Conservation (phyloP, 2,888 invertebrate species). For the Proisotoma minuta region DNA sequence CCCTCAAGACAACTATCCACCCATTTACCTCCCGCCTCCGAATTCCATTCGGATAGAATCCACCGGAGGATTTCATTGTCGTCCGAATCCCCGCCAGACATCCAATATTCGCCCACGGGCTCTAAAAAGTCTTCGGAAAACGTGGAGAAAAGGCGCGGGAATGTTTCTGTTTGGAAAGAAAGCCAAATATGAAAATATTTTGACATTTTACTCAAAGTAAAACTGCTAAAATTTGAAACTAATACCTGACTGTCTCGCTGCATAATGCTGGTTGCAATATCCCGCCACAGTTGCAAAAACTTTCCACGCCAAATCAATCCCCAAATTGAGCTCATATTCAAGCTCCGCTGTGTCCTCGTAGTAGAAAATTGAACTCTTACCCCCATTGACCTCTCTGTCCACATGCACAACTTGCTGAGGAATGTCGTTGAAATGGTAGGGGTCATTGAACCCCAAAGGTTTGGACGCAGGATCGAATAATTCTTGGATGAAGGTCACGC, state of each 20-base stretch:
- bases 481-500: too few relatives aligned
- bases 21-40: slow-evolving; percentile 18
- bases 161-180: too few relatives aligned
- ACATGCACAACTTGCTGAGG: too few relatives aligned
- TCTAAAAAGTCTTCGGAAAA: slow-evolving; percentile 26
- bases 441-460: too few relatives aligned
- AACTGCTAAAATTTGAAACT: too few relatives aligned
- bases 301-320: slow-evolving; percentile 32
- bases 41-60: slow-evolving; percentile 21
- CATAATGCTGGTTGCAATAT: slow-evolving; percentile 28
- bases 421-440: too few relatives aligned
- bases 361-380: too few relatives aligned
- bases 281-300: slow-evolving; percentile 26
- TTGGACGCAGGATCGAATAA: too few relatives aligned
- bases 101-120: slow-evolving; percentile 17
- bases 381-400: too few relatives aligned
- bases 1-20: slow-evolving; percentile 31
- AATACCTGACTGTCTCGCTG: slow-evolving; percentile 21
- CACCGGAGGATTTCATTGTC: slow-evolving; percentile 19
- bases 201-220: too few relatives aligned
- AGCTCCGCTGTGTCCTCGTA: slow-evolving; percentile 29
- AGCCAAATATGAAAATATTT: too few relatives aligned
- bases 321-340: slow-evolving; percentile 27
- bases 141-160: slow-evolving; percentile 25
- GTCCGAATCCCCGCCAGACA: neutral